A percentile compares a stretch with the other conserved stretches of the same genome.
Evolutionary conservation across 2,888 invertebrate species (phyloP).

Genomic region (Nephrocerus scutellatus): DNA sequence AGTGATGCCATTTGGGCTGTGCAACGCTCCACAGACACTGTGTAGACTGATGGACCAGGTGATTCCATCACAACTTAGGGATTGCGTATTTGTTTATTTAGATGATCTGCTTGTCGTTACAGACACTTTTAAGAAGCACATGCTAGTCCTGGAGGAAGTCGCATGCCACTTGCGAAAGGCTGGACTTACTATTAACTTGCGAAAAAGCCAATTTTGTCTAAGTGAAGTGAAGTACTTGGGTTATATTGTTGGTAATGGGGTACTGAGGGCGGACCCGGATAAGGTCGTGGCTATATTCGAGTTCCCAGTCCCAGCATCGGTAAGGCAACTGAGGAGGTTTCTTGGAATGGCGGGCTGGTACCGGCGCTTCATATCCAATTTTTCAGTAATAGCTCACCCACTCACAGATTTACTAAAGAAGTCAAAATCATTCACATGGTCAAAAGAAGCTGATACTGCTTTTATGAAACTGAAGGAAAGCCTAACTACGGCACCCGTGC

Average conservation of each 20-base stretch:
- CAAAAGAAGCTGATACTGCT: neutral
- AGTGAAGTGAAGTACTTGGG: conserved; percentile 21
- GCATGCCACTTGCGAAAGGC: conserved; percentile 6
- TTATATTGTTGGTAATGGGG: conserved; percentile 18
- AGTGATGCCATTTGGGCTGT: conserved; percentile 19
- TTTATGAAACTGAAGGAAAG: conserved; percentile 9
- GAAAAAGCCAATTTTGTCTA: conserved; percentile 16
- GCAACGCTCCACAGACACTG: conserved; percentile 17
- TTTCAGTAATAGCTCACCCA: neutral
- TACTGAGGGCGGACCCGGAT: conserved; percentile 11
- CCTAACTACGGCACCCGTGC: conserved; percentile 10
- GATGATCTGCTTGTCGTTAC: conserved; percentile 15
- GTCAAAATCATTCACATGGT: neutral
- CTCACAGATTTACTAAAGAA: conserved; percentile 6
- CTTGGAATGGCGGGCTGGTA: conserved; percentile 5
- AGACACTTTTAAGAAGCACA: conserved; percentile 8
- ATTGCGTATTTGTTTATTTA: conserved; percentile 18
- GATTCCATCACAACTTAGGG: conserved; percentile 11
- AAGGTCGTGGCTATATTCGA: conserved; percentile 13
- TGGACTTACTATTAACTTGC: conserved; percentile 18
- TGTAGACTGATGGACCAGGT: conserved; percentile 18
- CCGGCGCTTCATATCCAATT: conserved; percentile 4
- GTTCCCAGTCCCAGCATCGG: conserved; percentile 5
- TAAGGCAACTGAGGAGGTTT: neutral
- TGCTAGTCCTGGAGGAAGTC: conserved; percentile 3